Evolutionary conservation across 1,140 invertebrate genomes (phyloP).

Genomic region (Orchesella cincta): DNA sequence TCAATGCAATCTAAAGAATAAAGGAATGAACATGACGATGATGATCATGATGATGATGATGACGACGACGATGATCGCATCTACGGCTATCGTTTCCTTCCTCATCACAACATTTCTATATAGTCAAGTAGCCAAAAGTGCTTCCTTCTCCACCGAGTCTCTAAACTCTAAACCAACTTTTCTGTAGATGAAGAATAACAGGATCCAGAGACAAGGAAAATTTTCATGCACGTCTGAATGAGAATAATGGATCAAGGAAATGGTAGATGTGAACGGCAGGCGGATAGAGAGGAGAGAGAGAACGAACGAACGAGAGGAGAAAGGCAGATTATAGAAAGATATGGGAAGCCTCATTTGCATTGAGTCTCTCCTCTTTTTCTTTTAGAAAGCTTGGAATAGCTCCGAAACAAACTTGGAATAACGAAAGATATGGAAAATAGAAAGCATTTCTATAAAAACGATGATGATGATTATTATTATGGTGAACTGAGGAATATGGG

Average conservation of each 20-base stretch:
- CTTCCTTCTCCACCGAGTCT: background rate
- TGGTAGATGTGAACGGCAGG: conserved; percentile 6
- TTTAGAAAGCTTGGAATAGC: background rate
- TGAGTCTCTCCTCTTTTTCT: conserved; percentile 3
- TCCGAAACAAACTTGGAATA: conserved; percentile 14
- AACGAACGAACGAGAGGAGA: background rate
- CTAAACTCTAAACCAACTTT: background rate
- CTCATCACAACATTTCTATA: conserved; percentile 17
- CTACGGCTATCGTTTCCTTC: conserved; percentile 26
- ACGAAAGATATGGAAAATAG: background rate
- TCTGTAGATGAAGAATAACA: background rate
- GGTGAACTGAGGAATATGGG: background rate
- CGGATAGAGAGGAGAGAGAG: background rate
- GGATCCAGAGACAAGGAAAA: background rate
- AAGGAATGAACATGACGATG: background rate
- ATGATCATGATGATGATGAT: background rate
- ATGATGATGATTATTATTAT: conserved; percentile 6
- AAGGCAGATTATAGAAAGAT: background rate
- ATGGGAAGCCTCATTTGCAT: conserved; percentile 16
- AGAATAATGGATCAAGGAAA: conserved; percentile 29
- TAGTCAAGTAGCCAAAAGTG: background rate
- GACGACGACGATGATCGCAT: conserved; percentile 18
- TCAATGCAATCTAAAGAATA: background rate
- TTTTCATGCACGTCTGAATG: conserved; percentile 28
- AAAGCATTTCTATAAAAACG: background rate